Evolutionary conservation across 2,113 vertebrate species (phyloP).

Genomic region (Plotosus lineatus): DNA sequence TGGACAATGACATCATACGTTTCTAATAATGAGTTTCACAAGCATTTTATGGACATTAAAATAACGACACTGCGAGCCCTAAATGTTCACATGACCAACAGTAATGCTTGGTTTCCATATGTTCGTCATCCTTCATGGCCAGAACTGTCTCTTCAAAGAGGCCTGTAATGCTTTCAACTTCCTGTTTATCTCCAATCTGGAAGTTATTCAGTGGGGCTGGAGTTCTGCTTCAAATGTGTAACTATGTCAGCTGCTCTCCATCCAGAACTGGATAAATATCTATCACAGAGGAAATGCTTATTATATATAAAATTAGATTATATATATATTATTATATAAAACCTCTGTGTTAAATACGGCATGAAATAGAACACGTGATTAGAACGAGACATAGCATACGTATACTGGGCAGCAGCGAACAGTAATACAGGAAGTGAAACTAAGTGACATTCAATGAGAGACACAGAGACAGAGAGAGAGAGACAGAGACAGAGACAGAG

Average conservation of each 20-base stretch:
- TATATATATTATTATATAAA: too few species aligned
- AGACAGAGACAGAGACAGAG: too few species aligned
- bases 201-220: constrained; percentile 32
- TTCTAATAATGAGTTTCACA: background rate
- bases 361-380: background rate
- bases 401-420: constrained; percentile 3
- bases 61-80: background rate
- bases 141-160: constrained; percentile 27
- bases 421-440: background rate
- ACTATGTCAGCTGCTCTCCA: background rate
- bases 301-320: too few species aligned
- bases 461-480: background rate
- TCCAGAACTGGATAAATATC: background rate
- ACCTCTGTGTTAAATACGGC: background rate
- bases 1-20: background rate
- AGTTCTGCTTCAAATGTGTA: constrained; percentile 6
- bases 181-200: constrained; percentile 51
- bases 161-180: constrained; percentile 45
- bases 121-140: constrained; percentile 38
- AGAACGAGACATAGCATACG: background rate
- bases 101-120: background rate
- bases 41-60: background rate
- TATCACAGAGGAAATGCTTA: background rate
- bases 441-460: background rate
- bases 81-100: constrained; percentile 15